Base-by-base conservation (phyloP, 2,888 invertebrate genomes). In the Lacanobia wlatinum region DNA sequence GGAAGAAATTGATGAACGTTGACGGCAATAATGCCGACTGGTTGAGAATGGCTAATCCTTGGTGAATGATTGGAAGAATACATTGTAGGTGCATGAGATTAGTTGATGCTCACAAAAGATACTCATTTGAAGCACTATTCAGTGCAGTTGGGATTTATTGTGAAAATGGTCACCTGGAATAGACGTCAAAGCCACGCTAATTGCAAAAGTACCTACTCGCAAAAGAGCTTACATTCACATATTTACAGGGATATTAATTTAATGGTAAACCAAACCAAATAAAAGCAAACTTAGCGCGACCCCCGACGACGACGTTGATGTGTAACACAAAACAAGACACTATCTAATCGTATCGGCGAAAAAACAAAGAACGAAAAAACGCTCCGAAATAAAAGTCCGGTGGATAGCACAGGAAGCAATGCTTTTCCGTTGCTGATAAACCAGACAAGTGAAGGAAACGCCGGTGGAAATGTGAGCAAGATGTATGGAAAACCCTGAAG, bases 381-480 rank as follows among this genome's bases (percentile, higher is more conserved):
- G 60, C 64, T 70, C 82, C 74, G 82, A 87, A 91, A 91, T 90
- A 93, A 93, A 92, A 90, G 85, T 86, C 88, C 87, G 87, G 59
- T 85, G 90, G 91, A 94, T 93, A 93, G 88, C 87, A 82, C 87
- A 93, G 96, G 96, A 95, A 95, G 94, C 88, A 89, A 93, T 96
- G 92, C 90, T 91, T 95, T 94, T 91, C 93, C 92, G 84, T 81
- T 80, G 62, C 90, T 90, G 94, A 95, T 95, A 95, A 91, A 91
- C 91, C 86, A 94, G 96, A 95, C 95, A 95, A 92, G 93, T 79
- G 76, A 84, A 92, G 96, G 95, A 95, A 95, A 92, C 88, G 88
- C 83, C 85, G 82, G 89, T 80, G 88, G 90, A 92, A 91, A 92
- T 88, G 93, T 88, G 89, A 91, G 82, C 86, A 92, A 92, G 91